Evolutionary conservation across 1,140 invertebrate species (phyloP).

Genomic region (Asobara japonica): DNA sequence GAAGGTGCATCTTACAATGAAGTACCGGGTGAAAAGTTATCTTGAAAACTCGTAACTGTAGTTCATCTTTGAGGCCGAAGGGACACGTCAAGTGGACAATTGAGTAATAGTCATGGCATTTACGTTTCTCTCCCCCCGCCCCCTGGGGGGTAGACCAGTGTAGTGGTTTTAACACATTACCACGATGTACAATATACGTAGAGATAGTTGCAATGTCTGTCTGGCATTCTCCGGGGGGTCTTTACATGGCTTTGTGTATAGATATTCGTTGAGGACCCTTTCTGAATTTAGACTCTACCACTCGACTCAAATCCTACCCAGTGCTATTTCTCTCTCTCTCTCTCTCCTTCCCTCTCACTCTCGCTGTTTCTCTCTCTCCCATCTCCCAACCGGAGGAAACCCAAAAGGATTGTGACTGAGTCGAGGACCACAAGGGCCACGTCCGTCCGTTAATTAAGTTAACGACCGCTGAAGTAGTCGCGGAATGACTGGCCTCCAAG

Average conservation of each 20-base stretch:
- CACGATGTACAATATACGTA: slow-evolving; percentile 9
- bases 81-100: slow-evolving; percentile 26
- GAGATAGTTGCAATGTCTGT: slow-evolving; percentile 21
- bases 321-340: neutral
- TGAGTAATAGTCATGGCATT: slow-evolving; percentile 23
- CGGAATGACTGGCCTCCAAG: slow-evolving; percentile 44
- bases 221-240: slow-evolving; percentile 22
- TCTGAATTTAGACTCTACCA: slow-evolving; percentile 36
- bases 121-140: neutral
- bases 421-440: slow-evolving; percentile 44
- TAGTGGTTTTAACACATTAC: neutral
- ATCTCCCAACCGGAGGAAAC: neutral
- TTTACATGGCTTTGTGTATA: slow-evolving; percentile 34
- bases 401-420: slow-evolving; percentile 32
- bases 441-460: slow-evolving; percentile 59
- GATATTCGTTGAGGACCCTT: slow-evolving; percentile 37
- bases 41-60: neutral
- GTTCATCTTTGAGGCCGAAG: slow-evolving; percentile 6
- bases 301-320: neutral
- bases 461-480: slow-evolving; percentile 55
- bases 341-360: neutral
- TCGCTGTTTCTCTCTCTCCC: neutral
- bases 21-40: neutral
- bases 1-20: neutral
- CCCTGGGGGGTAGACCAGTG: neutral